Evolutionary conservation across 2,888 invertebrate species (phyloP).

Genomic region (Pilophorus perplexus): DNA sequence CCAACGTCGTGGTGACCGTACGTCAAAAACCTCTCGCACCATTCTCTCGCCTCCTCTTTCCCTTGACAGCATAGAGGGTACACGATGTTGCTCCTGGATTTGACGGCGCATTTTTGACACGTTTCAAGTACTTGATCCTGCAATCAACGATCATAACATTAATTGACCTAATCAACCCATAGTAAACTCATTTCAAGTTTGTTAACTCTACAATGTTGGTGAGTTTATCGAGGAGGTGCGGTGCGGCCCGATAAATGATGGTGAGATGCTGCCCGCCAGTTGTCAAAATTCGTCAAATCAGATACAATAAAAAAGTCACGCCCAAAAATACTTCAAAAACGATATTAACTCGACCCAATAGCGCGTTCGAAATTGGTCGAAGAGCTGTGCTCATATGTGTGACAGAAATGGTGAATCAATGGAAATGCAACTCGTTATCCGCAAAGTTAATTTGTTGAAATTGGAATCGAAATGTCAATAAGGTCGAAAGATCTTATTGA

Average conservation of each 20-base stretch:
- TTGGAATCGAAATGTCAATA: too few species aligned
- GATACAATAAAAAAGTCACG: too few species aligned
- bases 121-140: constrained; percentile 56
- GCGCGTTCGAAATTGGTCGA: too few species aligned
- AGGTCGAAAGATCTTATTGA: too few species aligned
- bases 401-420: too few species aligned
- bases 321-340: too few species aligned
- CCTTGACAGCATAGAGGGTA: constrained; percentile 51
- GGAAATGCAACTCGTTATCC: too few species aligned
- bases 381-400: too few species aligned
- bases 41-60: constrained; percentile 49
- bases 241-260: too few species aligned
- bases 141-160: constrained; percentile 39
- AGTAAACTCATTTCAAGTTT: background rate
- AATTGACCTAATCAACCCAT: background rate
- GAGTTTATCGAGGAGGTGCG: background rate
- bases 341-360: too few species aligned
- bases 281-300: background rate
- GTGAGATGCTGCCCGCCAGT: background rate
- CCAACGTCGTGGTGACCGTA: constrained; percentile 46
- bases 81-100: constrained; percentile 50
- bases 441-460: too few species aligned
- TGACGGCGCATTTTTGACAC: constrained; percentile 52
- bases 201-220: background rate
- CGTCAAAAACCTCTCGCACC: constrained; percentile 50